These are phyloP conservation scores for Mormyrops attenuatus DNA, from an alignment of 2,797 vertebrate species.

Conservation along the genomic window DNA sequence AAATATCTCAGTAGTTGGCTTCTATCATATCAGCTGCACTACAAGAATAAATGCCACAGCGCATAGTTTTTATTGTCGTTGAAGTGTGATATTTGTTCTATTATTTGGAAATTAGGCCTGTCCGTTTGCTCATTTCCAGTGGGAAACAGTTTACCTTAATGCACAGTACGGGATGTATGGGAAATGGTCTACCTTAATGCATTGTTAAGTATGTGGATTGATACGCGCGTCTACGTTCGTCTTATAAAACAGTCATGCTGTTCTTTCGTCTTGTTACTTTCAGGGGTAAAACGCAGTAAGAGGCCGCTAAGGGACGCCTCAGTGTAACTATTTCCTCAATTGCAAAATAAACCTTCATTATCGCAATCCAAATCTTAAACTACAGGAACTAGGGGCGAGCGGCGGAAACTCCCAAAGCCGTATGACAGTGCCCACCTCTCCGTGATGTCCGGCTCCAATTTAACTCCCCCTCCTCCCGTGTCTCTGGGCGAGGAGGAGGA, in stretches of 20 bases:
- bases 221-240: not conserved
- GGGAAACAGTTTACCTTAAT: not conserved
- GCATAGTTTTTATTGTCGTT: not conserved
- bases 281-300: not conserved
- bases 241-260: not conserved
- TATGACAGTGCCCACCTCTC: constrained; percentile 27
- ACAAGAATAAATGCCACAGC: not conserved
- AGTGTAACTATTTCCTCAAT: not conserved
- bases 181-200: not conserved
- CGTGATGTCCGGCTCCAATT: constrained; percentile 21
- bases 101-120: not conserved
- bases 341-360: not conserved
- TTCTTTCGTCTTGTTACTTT: constrained; percentile 5
- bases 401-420: constrained; percentile 38
- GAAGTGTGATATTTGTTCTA: not conserved
- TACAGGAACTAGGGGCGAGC: constrained; percentile 35
- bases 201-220: not conserved
- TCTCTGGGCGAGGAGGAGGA: constrained; percentile 12
- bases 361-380: constrained; percentile 39
- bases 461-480: not conserved
- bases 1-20: not conserved
- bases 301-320: not conserved
- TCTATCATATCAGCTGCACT: not conserved
- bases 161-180: not conserved
- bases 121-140: not conserved